phyloP scores from a whole-genome alignment of 2,797 vertebrate species.

The Cossypha caffra region DNA sequence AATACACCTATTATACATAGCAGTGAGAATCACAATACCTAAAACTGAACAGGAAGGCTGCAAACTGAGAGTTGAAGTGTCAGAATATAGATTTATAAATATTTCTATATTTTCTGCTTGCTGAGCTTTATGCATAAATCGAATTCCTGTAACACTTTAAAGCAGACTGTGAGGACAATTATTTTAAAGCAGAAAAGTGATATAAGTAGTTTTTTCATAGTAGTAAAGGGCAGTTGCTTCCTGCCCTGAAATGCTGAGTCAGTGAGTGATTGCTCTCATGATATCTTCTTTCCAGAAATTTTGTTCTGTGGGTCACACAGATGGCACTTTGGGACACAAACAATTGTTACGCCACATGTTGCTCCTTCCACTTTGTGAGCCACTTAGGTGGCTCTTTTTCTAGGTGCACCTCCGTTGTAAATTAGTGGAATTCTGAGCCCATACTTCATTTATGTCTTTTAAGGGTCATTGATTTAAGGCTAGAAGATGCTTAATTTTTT shows the following conservation, averaged over 20 bases:
- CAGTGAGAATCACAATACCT: not conserved
- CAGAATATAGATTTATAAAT: constrained; percentile 27
- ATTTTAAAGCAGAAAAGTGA: constrained; percentile 46
- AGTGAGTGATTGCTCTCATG: not conserved
- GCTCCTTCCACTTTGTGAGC: not conserved
- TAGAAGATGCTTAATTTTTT: constrained; percentile 19
- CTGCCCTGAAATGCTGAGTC: not conserved
- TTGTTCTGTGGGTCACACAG: not conserved
- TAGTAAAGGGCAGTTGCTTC: not conserved
- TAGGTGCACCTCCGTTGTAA: not conserved
- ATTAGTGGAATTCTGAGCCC: not conserved
- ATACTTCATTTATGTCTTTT: not conserved
- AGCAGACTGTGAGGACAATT: not conserved
- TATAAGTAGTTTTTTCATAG: not conserved
- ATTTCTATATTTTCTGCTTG: constrained; percentile 12
- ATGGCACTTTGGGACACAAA: not conserved
- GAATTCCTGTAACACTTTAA: not conserved
- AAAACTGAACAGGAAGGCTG: not conserved
- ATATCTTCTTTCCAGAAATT: not conserved
- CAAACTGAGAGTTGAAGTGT: constrained; percentile 1
- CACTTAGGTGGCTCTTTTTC: not conserved
- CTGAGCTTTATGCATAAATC: constrained; percentile 8
- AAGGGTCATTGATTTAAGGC: not conserved
- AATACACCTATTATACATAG: not conserved
- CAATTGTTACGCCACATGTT: not conserved